Evolutionary conservation across 1,140 invertebrate species (phyloP).

Genomic region (Caenorhabditis latens): DNA sequence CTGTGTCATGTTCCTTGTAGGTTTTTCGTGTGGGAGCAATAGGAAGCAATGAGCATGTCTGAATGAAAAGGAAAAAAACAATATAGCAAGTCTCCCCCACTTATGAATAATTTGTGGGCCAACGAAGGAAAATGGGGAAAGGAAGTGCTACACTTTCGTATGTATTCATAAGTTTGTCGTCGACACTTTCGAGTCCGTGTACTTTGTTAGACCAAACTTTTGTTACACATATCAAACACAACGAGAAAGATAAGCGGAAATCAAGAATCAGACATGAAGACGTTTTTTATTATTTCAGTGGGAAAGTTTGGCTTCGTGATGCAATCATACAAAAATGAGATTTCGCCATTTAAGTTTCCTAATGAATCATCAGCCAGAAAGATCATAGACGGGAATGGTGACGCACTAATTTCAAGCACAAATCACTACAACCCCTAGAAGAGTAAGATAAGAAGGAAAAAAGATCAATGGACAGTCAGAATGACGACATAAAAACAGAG

Average conservation of each 20-base stretch:
- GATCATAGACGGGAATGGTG: constrained; percentile 6
- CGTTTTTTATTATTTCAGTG: not conserved
- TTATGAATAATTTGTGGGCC: constrained; percentile 30
- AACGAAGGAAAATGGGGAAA: not conserved
- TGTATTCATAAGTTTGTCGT: constrained; percentile 41
- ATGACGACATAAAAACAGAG: constrained; percentile 15
- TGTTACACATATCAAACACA: not conserved
- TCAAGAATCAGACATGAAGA: not conserved
- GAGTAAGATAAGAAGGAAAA: not conserved
- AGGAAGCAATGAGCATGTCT: constrained; percentile 7
- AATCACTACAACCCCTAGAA: not conserved
- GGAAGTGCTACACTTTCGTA: not conserved
- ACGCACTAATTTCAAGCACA: not conserved
- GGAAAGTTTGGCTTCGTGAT: constrained; percentile 1
- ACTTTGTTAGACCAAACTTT: constrained; percentile 31
- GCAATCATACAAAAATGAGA: not conserved
- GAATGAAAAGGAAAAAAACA: not conserved
- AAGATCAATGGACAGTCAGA: not conserved
- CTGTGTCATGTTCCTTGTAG: not conserved
- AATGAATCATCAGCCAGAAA: constrained; percentile 6
- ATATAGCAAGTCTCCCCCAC: not conserved
- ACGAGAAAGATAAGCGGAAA: not conserved
- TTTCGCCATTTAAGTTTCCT: not conserved
- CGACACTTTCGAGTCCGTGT: constrained; percentile 19
- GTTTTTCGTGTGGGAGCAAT: not conserved